These are phyloP conservation scores for Catagonus wagneri DNA, from an alignment of 2,113 vertebrate genomes.

Conservation along the genomic window DNA sequence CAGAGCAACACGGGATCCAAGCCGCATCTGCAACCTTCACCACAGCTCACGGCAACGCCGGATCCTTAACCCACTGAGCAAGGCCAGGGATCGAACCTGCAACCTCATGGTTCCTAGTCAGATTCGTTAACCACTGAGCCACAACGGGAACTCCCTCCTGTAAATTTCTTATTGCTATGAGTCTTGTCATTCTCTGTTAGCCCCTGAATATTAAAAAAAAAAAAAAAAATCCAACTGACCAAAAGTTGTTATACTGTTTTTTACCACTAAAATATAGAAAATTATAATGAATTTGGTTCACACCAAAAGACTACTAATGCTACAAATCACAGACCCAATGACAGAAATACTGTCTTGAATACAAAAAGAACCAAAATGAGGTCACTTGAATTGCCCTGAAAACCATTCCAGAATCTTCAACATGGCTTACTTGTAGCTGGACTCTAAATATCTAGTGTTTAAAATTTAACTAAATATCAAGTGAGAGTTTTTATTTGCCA, in stretches of 20 bases:
- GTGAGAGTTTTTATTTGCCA: slow-evolving; percentile 25
- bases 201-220: slow-evolving; percentile 22
- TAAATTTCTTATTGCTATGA: slow-evolving; percentile 65
- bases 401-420: slow-evolving; percentile 46
- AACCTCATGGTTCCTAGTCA: no score
- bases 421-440: neutral
- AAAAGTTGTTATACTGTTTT: slow-evolving; percentile 43
- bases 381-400: slow-evolving; percentile 49
- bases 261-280: slow-evolving; percentile 57
- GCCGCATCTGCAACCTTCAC: no score
- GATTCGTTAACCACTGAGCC: no score
- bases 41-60: no score
- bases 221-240: neutral
- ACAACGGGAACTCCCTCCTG: no score
- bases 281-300: slow-evolving; percentile 65
- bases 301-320: slow-evolving; percentile 34
- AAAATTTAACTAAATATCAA: slow-evolving; percentile 34
- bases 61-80: no score
- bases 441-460: slow-evolving; percentile 23
- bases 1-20: no score
- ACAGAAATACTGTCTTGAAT: slow-evolving; percentile 76
- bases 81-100: no score
- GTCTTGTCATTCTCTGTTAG: slow-evolving; percentile 23
- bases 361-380: slow-evolving; percentile 65
- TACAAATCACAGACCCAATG: slow-evolving; percentile 64